Base-by-base conservation (phyloP, 2,797 vertebrate species). In the Siniperca scherzeri region DNA sequence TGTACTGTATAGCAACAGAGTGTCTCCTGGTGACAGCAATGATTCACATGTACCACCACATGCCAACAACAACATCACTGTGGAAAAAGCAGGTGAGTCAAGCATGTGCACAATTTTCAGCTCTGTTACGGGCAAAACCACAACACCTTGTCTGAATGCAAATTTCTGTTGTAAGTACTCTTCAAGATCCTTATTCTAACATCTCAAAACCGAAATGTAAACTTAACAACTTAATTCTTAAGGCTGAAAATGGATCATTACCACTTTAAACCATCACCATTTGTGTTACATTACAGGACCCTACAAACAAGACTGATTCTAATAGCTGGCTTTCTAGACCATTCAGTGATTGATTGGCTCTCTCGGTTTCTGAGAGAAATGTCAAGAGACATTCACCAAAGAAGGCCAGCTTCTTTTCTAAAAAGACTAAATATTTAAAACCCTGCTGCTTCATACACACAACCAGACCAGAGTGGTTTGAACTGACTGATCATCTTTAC, bases 81-180 rank as follows among this genome's bases (percentile, higher is more conserved):
- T 77, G 80, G 64, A 83, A 85, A 79, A 68, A 74, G 65, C 72
- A 72, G 83, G 80, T 77, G 84, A 91, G 73, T 86, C 67, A 74
- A 82, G 66, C 74, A 64, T 71, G 78, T 84, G 66, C 78, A 86
- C 83, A 85, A 78, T 85, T 77, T 76, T 82, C 59, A 79, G 56
- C 48, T 64, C 73, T 50, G 69, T 82, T 74, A 44, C 40, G 40
- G 38, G 60, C 61, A 61, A 81, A 85, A 77, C 21, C 12, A 67
- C 22, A 80, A 21, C 36, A 69, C 33, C 33, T 50, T 22, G 22
- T 74, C 70, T 65, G 66, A 75, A 83, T 79, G 80, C 62, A 84
- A 80, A 88, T 74, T 25, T 77, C 27, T 67, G 40, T 22, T 36
- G 7, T 68, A 68, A 80, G 68, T 46, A 36, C 50, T 77, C 60